Conservation (phyloP, 2,113 vertebrate species). For the Pygathrix nemaeus region DNA sequence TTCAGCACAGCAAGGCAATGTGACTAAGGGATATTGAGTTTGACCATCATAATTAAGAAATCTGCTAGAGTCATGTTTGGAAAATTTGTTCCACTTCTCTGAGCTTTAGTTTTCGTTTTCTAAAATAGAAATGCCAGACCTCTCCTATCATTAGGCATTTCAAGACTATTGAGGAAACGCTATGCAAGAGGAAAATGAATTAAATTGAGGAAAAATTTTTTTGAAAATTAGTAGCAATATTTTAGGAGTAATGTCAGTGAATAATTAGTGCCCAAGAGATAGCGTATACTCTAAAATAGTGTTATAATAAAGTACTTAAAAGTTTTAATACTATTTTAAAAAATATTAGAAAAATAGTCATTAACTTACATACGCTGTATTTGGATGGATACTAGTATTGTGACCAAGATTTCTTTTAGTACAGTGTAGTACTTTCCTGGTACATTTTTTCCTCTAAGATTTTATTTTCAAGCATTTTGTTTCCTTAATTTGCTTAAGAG, state of each 20-base stretch:
- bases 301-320: background rate
- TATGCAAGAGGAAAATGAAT: background rate
- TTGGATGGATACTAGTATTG: background rate
- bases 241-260: background rate
- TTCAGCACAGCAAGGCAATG: background rate
- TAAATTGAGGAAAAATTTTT: background rate
- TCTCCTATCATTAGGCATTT: background rate
- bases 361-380: background rate
- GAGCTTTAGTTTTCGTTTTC: slow-evolving; percentile 12
- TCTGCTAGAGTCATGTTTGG: background rate
- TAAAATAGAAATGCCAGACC: slow-evolving; percentile 32
- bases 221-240: background rate
- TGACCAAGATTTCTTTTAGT: background rate
- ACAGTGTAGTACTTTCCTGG: background rate
- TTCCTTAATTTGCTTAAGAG: background rate
- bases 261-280: background rate
- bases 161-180: background rate
- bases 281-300: background rate
- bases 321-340: background rate
- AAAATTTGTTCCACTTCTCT: slow-evolving; percentile 48
- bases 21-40: background rate
- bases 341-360: background rate
- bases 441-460: background rate
- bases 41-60: slow-evolving; percentile 52
- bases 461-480: slow-evolving; percentile 6